Percentiles rank a stretch among this genome's conserved stretches.
Conservation (phyloP, 64 coral and sea anemone genomes). For the Montipora capricornis region DNA sequence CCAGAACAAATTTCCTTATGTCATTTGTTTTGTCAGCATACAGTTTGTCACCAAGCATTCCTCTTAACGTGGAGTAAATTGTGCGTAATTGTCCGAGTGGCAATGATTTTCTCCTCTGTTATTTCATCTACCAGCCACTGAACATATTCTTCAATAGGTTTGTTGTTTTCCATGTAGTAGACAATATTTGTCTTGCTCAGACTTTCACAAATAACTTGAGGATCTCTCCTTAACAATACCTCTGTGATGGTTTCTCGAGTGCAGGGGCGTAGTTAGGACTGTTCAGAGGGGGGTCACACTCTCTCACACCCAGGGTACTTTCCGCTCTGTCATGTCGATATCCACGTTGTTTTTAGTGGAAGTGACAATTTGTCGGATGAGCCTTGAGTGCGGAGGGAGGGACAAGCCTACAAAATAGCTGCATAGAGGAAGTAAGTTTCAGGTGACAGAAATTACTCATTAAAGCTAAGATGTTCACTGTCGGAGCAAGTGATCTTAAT, state of each 20-base stretch:
- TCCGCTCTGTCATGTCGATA: too few relatives aligned
- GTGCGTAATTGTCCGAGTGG: slow-evolving; percentile 37
- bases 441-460: too few relatives aligned
- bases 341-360: too few relatives aligned
- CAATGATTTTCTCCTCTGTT: slow-evolving; percentile 42
- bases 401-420: too few relatives aligned
- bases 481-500: slow-evolving; percentile 48
- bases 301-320: too few relatives aligned
- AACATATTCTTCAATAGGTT: background rate
- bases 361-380: too few relatives aligned
- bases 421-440: too few relatives aligned
- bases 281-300: too few relatives aligned
- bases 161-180: background rate
- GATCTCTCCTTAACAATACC: slow-evolving; percentile 27
- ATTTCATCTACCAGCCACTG: background rate
- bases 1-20: slow-evolving; percentile 16
- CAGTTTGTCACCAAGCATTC: slow-evolving; percentile 55
- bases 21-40: slow-evolving; percentile 23
- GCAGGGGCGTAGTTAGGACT: too few relatives aligned
- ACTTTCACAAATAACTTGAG: slow-evolving; percentile 43
- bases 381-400: too few relatives aligned
- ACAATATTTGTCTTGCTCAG: slow-evolving; percentile 1
- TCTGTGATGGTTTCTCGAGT: slow-evolving; percentile 1
- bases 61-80: slow-evolving; percentile 62
- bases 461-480: slow-evolving; percentile 33